Evolutionary conservation across 2,888 invertebrate species (phyloP).

Genomic region (Phytoseiulus persimilis): DNA sequence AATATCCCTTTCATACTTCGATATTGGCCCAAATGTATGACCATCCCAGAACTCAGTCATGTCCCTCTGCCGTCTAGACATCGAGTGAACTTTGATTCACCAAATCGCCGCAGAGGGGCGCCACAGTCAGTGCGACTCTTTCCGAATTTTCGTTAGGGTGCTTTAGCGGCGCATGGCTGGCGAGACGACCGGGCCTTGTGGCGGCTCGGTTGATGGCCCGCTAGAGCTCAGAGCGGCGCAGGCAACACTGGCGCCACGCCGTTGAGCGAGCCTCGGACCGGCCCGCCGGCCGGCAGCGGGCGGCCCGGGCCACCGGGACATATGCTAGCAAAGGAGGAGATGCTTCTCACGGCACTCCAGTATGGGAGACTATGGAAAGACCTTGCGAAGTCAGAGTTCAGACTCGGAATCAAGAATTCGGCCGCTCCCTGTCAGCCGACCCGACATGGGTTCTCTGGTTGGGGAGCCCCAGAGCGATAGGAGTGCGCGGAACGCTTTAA

Average conservation of each 20-base stretch:
- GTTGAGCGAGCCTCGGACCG: not conserved
- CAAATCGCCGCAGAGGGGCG: not conserved
- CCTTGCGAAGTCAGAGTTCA: not conserved
- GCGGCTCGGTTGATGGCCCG: not conserved
- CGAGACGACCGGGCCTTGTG: not conserved
- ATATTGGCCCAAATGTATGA: not conserved
- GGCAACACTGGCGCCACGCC: conserved; percentile 5
- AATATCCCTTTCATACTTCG: not conserved
- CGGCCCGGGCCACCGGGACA: not conserved
- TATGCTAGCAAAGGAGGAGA: not conserved
- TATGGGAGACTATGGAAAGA: not conserved
- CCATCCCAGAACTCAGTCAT: not conserved
- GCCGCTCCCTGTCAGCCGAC: not conserved
- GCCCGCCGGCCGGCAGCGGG: not conserved
- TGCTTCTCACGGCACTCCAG: not conserved
- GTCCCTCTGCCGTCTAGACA: not conserved
- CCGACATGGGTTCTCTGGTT: not conserved
- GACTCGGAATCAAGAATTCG: not conserved
- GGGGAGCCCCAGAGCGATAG: not conserved
- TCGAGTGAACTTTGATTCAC: not conserved
- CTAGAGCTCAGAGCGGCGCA: not conserved
- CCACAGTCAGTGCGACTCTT: not conserved
- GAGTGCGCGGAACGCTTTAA: not conserved
- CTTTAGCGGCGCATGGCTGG: not conserved
- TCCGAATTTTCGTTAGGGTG: not conserved